These are phyloP conservation scores for Fragum whitleyi DNA, from an alignment of 2,888 invertebrate genomes.

Conservation along the genomic window DNA sequence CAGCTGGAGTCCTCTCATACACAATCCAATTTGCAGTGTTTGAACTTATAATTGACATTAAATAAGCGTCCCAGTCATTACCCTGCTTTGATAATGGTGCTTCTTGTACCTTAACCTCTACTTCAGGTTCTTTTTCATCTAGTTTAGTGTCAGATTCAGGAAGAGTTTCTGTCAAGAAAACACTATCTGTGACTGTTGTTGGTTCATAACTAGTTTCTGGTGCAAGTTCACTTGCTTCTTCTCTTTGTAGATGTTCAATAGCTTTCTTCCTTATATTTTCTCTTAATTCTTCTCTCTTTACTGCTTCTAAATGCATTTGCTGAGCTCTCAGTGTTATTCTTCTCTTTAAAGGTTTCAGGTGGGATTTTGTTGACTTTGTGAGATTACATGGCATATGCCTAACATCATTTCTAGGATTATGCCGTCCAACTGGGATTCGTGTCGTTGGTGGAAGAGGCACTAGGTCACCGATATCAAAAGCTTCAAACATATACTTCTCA, in stretches of 20 bases:
- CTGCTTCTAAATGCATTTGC: constrained; percentile 76
- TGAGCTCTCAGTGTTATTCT: constrained; percentile 74
- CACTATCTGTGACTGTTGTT: constrained; percentile 34
- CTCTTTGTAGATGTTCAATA: constrained; percentile 32
- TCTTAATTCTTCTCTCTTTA: constrained; percentile 61
- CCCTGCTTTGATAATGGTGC: constrained; percentile 43
- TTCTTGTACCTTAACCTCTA: constrained; percentile 24
- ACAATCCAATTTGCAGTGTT: constrained; percentile 85
- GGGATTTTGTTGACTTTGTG: constrained; percentile 70
- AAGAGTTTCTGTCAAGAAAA: constrained; percentile 70
- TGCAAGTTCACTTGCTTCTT: constrained; percentile 18
- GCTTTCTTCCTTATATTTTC: constrained; percentile 42
- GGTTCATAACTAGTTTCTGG: constrained; percentile 17
- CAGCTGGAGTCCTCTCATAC: constrained; percentile 73
- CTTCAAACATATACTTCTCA: constrained; percentile 80
- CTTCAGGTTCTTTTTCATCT: constrained; percentile 31
- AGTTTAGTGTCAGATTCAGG: constrained; percentile 13
- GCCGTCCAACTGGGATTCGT: constrained; percentile 73
- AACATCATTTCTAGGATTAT: constrained; percentile 73
- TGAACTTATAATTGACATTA: constrained; percentile 82
- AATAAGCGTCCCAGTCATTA: constrained; percentile 83
- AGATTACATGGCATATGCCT: constrained; percentile 81
- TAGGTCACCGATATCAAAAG: constrained; percentile 76
- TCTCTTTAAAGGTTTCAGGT: constrained; percentile 77
- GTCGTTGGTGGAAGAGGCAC: constrained; percentile 67